Evolutionary conservation across 2,888 invertebrate genomes (phyloP), one percentile per base, ranked within the genome.

Genomic region (Andricus curvator): DNA sequence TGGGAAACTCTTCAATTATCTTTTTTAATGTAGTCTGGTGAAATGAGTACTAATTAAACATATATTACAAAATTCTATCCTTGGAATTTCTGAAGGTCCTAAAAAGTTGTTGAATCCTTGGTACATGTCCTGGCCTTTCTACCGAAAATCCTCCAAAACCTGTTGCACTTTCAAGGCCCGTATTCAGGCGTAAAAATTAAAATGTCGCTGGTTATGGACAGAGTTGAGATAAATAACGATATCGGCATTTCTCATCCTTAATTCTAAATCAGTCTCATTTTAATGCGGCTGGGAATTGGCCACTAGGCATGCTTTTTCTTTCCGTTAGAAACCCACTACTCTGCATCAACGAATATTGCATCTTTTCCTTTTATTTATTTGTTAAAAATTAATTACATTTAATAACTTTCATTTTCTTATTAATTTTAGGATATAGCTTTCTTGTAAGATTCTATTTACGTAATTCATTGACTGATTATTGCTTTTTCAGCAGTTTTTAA

Each of bases 151-250:
- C 9, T n/a, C 51, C n/a, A 15, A 74, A 4, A 51, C 56, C 56
- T 74, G 37, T 74, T 74, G 74, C 74, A 79, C 81, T 29, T 78
- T 79, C 84, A 86, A 92, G 94, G 94, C 93, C 93, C 93, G 93
- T 93, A 93, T 94, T 94, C 93, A 93, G 87, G 93, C 92, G 91
- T 92, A 90, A 92, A 91, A 93, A 93, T 93, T 88, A 88, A 89
- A 89, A 89, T 90, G 88, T 87, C 86, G 86, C 89, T 89, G 89
- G 86, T 89, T 89, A 85, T 74, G 33, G 74, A 74, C 51, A 74
- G 13, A 74, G 56, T 60, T 74, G 56, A 74, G 74, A 74, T 74
- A 80, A 76, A 74, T 64, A 15, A 78, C 33, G 41, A 37, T 44
- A 67, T 78, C 70, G 33, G 25, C 80, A 25, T 85, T 84, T 87